Evolutionary conservation across 2,888 invertebrate genomes (phyloP).

Genomic region (Choreutis nemorana): DNA sequence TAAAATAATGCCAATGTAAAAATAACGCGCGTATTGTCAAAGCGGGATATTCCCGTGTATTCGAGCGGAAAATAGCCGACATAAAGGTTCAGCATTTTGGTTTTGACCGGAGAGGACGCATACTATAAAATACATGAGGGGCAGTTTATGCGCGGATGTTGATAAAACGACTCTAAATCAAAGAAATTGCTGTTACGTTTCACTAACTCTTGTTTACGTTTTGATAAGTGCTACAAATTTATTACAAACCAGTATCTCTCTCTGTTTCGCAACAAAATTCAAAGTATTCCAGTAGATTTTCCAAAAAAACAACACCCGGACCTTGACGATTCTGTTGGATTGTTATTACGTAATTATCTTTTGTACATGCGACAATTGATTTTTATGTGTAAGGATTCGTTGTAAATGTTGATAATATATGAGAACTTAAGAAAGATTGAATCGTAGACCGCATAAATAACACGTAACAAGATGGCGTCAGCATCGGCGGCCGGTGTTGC

Average conservation of each 20-base stretch:
- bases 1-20: slow-evolving; percentile 39
- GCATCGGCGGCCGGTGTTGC: slow-evolving; percentile 38
- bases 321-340: too few relatives aligned
- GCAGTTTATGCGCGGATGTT: slow-evolving; percentile 23
- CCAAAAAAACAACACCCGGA: too few relatives aligned
- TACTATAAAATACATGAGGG: slow-evolving; percentile 42
- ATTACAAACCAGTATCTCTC: not conserved
- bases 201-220: too few relatives aligned
- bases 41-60: slow-evolving; percentile 48
- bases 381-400: too few relatives aligned
- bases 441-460: slow-evolving; percentile 47
- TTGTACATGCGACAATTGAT: too few relatives aligned
- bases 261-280: not conserved
- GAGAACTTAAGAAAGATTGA: slow-evolving; percentile 10
- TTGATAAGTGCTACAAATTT: too few relatives aligned
- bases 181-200: not conserved
- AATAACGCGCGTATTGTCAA: slow-evolving; percentile 40
- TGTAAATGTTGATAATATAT: too few relatives aligned
- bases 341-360: too few relatives aligned
- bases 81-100: slow-evolving; percentile 53
- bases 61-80: slow-evolving; percentile 59
- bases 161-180: slow-evolving; percentile 15
- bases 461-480: slow-evolving; percentile 46
- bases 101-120: slow-evolving; percentile 37
- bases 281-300: too few relatives aligned